Conservation (phyloP, 1,140 invertebrate species). For the Leptinotarsa undecemlineata region DNA sequence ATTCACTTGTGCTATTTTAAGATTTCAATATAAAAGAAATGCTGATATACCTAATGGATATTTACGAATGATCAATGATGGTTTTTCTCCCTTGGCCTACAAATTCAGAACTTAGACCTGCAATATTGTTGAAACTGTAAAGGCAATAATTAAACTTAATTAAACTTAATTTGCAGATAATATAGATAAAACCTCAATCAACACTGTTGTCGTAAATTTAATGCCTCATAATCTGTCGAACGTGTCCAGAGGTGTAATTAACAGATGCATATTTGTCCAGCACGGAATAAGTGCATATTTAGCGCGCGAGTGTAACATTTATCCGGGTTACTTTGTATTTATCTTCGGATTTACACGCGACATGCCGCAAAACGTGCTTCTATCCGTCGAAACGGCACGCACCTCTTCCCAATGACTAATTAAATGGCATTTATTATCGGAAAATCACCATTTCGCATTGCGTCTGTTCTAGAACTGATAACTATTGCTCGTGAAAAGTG, state of each 20-base stretch:
- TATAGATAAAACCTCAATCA: background rate
- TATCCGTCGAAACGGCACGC: background rate
- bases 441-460: background rate
- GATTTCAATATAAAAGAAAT: no score
- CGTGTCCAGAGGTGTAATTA: constrained; percentile 23
- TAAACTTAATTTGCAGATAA: background rate
- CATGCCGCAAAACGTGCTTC: constrained; percentile 17
- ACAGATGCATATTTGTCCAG: constrained; percentile 24
- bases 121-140: no score
- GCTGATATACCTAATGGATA: no score
- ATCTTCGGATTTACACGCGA: constrained; percentile 16
- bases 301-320: constrained; percentile 6
- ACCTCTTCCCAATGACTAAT: constrained; percentile 12
- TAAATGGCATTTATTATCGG: constrained; percentile 13
- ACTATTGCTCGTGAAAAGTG: background rate
- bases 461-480: background rate
- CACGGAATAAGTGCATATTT: constrained; percentile 21
- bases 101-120: no score
- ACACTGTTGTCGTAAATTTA: background rate
- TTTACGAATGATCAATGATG: no score
- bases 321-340: constrained; percentile 28
- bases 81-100: no score
- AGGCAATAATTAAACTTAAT: no score
- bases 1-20: no score
- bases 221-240: constrained; percentile 16